Evolutionary conservation across 2,797 vertebrate genomes (phyloP).

Genomic region (Galago senegalensis): DNA sequence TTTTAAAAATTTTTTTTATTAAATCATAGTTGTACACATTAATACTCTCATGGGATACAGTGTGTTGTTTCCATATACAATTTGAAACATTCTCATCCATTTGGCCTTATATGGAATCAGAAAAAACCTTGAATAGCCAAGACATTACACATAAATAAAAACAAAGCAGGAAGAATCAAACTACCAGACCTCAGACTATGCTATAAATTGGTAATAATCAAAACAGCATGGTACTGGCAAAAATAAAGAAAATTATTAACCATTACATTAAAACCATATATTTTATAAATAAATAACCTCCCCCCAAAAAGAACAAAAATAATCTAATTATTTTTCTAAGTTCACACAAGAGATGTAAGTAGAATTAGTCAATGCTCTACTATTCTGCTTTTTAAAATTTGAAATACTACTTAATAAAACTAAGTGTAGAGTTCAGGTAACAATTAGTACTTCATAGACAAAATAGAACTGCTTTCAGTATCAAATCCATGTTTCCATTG

Average conservation of each 20-base stretch:
- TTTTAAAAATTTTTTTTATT: no score
- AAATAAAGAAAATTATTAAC: background rate
- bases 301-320: background rate
- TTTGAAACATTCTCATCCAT: no score
- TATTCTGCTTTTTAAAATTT: background rate
- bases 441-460: background rate
- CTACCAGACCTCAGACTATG: no score
- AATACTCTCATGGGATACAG: no score
- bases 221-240: no score
- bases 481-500: background rate
- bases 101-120: no score
- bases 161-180: no score
- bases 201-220: no score
- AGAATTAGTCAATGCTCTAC: background rate
- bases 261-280: background rate
- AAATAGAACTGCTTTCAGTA: background rate
- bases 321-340: background rate
- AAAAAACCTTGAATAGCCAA: no score
- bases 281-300: background rate
- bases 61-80: no score
- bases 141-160: no score
- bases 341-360: background rate
- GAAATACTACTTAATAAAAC: background rate
- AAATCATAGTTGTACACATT: no score
- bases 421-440: background rate